These are phyloP conservation scores for Corythornis vintsioides DNA, from an alignment of 2,113 vertebrate genomes.

Conservation along the genomic window DNA sequence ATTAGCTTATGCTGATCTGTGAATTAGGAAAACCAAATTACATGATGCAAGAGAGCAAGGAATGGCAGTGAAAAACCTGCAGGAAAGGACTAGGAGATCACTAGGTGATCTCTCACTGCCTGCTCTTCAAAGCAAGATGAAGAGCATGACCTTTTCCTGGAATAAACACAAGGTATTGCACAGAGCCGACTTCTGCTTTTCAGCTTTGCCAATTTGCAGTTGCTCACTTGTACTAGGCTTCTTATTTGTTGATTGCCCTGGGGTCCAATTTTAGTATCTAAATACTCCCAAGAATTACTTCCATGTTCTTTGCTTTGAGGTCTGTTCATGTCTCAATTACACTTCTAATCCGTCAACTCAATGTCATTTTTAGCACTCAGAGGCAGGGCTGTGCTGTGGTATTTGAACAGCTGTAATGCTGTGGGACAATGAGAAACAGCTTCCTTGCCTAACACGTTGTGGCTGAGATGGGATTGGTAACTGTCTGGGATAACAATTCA, in stretches of 20 bases:
- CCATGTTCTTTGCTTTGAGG: background rate
- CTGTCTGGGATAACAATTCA: background rate
- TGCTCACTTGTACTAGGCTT: background rate
- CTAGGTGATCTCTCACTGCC: background rate
- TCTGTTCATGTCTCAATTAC: constrained; percentile 17
- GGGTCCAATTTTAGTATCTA: background rate
- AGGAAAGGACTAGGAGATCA: constrained; percentile 20
- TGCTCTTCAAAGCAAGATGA: constrained; percentile 41
- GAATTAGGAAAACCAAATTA: constrained; percentile 26
- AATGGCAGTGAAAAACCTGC: constrained; percentile 5
- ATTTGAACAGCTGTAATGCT: background rate
- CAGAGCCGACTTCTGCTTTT: background rate
- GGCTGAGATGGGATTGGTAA: background rate
- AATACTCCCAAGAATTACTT: background rate
- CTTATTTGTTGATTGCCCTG: constrained; percentile 1
- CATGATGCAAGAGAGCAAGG: background rate
- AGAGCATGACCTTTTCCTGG: constrained; percentile 44
- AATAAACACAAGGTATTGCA: background rate
- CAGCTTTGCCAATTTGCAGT: constrained; percentile 14
- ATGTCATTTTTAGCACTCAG: background rate
- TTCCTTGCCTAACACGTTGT: background rate
- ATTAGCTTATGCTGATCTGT: constrained; percentile 19
- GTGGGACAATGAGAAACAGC: background rate
- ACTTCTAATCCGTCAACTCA: background rate
- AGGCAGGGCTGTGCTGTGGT: background rate